Conservation (phyloP, 2,888 invertebrate species). For the Doris montereyensis region DNA sequence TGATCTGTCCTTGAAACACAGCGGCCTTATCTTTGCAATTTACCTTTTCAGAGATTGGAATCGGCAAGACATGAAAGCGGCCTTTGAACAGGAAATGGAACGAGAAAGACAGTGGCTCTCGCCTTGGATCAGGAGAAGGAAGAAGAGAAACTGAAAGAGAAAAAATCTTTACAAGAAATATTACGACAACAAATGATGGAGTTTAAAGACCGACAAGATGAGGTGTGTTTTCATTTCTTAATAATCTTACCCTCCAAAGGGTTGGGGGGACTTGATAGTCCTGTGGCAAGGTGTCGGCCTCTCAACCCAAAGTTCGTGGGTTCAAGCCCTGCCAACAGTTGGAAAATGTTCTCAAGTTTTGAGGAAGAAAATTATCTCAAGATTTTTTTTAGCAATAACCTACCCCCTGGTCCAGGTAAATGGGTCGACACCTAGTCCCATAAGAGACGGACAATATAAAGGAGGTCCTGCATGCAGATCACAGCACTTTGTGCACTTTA, state of each 20-base stretch:
- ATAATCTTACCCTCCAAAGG: not conserved
- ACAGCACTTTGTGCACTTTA: too few species aligned
- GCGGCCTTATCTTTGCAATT: too few species aligned
- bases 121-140: conserved; percentile 60
- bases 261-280: not conserved
- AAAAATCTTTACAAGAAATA: conserved; percentile 51
- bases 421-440: too few species aligned
- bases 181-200: conserved; percentile 67
- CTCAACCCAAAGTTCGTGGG: not conserved
- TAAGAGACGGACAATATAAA: too few species aligned
- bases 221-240: conserved; percentile 52
- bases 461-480: too few species aligned
- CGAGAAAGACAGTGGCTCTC: conserved; percentile 53
- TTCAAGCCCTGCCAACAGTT: too few species aligned
- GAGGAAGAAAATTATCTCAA: too few species aligned
- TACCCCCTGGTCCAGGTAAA: too few species aligned
- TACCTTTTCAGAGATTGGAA: conserved; percentile 54
- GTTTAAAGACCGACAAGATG: conserved; percentile 65
- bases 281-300: not conserved
- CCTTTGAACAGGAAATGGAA: conserved; percentile 61
- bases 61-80: conserved; percentile 42
- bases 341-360: too few species aligned
- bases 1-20: too few species aligned
- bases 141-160: conserved; percentile 55
- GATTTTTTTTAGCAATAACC: too few species aligned